Conservation (phyloP, 1,140 invertebrate species). For the Anagrus nilaparvatae region DNA sequence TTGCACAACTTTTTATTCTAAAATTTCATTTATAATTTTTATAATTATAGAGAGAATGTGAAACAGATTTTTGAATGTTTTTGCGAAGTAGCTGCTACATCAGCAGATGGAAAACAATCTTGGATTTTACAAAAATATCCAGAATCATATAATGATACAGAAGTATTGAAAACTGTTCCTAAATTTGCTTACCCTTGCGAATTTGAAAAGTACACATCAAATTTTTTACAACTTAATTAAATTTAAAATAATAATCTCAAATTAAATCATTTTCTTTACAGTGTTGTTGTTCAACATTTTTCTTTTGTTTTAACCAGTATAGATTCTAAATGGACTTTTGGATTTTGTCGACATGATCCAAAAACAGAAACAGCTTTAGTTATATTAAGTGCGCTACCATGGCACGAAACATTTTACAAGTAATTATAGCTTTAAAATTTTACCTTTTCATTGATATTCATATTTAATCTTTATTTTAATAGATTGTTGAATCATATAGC, state of each 20-base stretch:
- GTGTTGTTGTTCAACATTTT: conserved; percentile 67
- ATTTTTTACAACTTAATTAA: neutral
- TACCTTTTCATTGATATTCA: conserved; percentile 7
- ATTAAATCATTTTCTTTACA: conserved; percentile 32
- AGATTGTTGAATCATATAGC: conserved; percentile 51
- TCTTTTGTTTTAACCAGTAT: conserved; percentile 89
- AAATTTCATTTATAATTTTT: neutral
- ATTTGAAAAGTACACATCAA: conserved; percentile 57
- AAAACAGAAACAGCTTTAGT: conserved; percentile 68
- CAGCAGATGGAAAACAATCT: conserved; percentile 48
- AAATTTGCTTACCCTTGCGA: conserved; percentile 80
- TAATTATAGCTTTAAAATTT: conserved; percentile 26
- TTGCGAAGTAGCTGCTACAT: conserved; percentile 64
- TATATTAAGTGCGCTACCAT: conserved; percentile 77
- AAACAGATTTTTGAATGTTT: conserved; percentile 74
- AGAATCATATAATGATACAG: conserved; percentile 60
- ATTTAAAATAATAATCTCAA: neutral
- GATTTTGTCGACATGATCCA: conserved; percentile 87
- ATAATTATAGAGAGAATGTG: conserved; percentile 62
- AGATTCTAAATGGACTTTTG: conserved; percentile 93
- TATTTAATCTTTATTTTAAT: conserved; percentile 12
- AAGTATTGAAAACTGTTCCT: conserved; percentile 68
- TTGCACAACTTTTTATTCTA: neutral
- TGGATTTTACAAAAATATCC: conserved; percentile 73
- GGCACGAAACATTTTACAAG: conserved; percentile 94